Evolutionary conservation across 2,888 invertebrate species (phyloP).

Genomic region (Meloe dianella): DNA sequence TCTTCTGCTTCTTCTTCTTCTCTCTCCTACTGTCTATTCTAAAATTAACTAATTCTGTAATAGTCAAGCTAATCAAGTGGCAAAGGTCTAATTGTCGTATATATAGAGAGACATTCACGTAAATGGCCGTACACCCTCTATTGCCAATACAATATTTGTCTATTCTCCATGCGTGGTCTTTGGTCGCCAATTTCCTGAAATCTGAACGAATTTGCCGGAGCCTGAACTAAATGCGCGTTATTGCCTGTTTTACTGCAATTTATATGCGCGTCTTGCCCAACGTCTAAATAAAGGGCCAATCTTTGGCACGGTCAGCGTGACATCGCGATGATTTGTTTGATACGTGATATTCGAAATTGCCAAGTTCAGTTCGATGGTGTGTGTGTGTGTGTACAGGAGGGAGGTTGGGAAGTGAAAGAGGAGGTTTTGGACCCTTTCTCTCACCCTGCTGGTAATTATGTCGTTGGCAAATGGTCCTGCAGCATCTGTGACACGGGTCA

Average conservation of each 20-base stretch:
- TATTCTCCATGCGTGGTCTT: constrained; percentile 33
- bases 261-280: constrained; percentile 56
- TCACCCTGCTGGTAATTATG: constrained; percentile 53
- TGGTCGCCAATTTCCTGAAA: constrained; percentile 54
- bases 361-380: constrained; percentile 8
- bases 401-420: neutral
- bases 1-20: neutral
- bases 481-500: constrained; percentile 54
- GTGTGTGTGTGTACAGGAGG: neutral
- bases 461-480: constrained; percentile 56
- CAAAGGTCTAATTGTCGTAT: neutral
- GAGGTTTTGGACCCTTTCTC: constrained; percentile 25
- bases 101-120: neutral
- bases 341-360: constrained; percentile 51
- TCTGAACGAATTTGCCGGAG: constrained; percentile 56
- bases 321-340: constrained; percentile 58
- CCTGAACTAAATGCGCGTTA: constrained; percentile 53
- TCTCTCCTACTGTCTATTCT: neutral
- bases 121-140: neutral
- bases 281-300: constrained; percentile 53
- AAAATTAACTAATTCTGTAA: neutral
- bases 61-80: neutral
- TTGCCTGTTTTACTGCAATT: constrained; percentile 58
- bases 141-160: constrained; percentile 29
- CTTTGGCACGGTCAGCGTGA: constrained; percentile 53